A percentile compares a stretch with the other conserved stretches of the same genome.
Conservation (phyloP, 2,797 vertebrate genomes). For the Clarias fuscus region DNA sequence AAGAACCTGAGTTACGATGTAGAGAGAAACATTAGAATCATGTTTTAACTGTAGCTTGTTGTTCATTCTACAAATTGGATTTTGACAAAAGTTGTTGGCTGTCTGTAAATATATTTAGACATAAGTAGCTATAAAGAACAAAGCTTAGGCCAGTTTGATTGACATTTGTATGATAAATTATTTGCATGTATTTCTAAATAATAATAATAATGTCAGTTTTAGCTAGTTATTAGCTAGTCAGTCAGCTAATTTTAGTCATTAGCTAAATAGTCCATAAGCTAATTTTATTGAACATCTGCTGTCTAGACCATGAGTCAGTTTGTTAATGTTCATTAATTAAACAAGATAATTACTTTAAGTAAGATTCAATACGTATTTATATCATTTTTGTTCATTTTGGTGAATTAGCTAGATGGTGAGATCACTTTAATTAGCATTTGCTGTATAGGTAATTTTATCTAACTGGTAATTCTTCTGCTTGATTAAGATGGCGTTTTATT, state of each 20-base stretch:
- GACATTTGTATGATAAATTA: not conserved
- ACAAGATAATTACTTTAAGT: too few relatives aligned
- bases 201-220: too few relatives aligned
- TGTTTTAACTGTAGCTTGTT: not conserved
- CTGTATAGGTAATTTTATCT: too few relatives aligned
- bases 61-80: not conserved
- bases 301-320: too few relatives aligned
- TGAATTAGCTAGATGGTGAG: too few relatives aligned
- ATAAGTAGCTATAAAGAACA: not conserved
- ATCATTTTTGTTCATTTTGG: too few relatives aligned
- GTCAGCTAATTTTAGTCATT: not conserved
- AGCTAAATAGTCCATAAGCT: not conserved
- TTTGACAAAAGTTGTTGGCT: not conserved
- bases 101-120: not conserved
- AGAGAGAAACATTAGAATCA: not conserved
- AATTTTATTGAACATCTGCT: too few relatives aligned
- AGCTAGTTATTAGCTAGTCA: not conserved
- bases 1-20: not conserved
- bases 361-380: too few relatives aligned
- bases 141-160: not conserved
- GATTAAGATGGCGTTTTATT: too few relatives aligned
- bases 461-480: too few relatives aligned
- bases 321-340: too few relatives aligned
- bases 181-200: not conserved
- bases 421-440: too few relatives aligned